These are phyloP conservation scores for Crocuta crocuta DNA, from an alignment of 2,113 vertebrate species.

Conservation along the genomic window DNA sequence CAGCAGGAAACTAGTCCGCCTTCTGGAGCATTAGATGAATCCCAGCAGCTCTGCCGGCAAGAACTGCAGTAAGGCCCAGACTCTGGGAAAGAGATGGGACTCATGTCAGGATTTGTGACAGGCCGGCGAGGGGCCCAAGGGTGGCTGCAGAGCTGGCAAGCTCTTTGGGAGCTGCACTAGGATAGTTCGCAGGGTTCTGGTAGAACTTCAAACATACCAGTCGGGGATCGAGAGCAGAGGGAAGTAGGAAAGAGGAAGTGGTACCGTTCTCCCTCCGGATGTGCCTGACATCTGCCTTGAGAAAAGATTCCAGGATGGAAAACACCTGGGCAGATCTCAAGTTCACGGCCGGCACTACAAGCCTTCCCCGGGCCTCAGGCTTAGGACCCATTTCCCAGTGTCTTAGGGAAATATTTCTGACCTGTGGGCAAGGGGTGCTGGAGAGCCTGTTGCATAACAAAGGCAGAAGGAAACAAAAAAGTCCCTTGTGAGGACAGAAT, in stretches of 20 bases:
- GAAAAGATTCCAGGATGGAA: slow-evolving; percentile 42
- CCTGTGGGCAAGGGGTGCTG: neutral
- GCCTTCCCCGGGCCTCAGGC: neutral
- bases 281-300: slow-evolving; percentile 19
- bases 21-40: slow-evolving; percentile 26
- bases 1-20: slow-evolving; percentile 26
- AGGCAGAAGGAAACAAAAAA: slow-evolving; percentile 66
- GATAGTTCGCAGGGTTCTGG: slow-evolving; percentile 44
- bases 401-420: slow-evolving; percentile 42
- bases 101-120: slow-evolving; percentile 47
- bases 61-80: slow-evolving; percentile 54
- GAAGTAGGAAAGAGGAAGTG: slow-evolving; percentile 54
- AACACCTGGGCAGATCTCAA: slow-evolving; percentile 46
- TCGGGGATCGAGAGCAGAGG: slow-evolving; percentile 41
- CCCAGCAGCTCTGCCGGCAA: slow-evolving; percentile 19
- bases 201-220: slow-evolving; percentile 43
- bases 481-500: slow-evolving; percentile 52
- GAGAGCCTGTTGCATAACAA: slow-evolving; percentile 61
- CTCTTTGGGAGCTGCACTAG: slow-evolving; percentile 29
- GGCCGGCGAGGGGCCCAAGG: slow-evolving; percentile 2
- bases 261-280: slow-evolving; percentile 8
- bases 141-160: slow-evolving; percentile 20
- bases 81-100: slow-evolving; percentile 53
- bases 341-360: neutral
- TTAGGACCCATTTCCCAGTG: neutral